Evolutionary conservation across 2,888 invertebrate genomes (phyloP), one percentile per base, ranked within the genome.

Genomic region (Xanthia togata): DNA sequence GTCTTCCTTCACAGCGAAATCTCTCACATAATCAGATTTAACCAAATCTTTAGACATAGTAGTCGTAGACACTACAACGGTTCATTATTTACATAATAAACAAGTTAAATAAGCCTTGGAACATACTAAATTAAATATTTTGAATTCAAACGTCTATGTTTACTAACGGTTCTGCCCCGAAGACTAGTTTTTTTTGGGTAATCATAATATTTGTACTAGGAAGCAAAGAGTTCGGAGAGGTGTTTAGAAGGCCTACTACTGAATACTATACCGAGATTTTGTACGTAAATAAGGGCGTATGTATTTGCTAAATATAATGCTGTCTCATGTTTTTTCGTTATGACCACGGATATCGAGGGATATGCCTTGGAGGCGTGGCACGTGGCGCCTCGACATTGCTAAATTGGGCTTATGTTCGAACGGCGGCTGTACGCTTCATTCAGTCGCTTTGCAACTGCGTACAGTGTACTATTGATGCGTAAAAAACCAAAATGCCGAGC

Each of bases 151-250:
- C 23, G 11, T 64, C 41, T 41, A 17, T 55, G 57, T 81, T 63
- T 59, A 17, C 67, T 53, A 69, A 74, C 69, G 83, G 83, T 78
- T 59, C 44, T 78, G 78, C 63, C 83, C 81, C 81, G 78, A 23
- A 64, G 26, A 68, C 78, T 72, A 68, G 67, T 78, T 78, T 72
- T 79, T 70, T 59, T 55, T 12, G 5, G 4, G 26, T 47, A n/a
- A 31, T 53, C 26, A 50, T 65, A 77, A 82, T 83, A 82, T 81
- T 73, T 73, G 53, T 69, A 68, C 60, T 67, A 77, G 26, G 60
- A 55, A n/a, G 20, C 17, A 20, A 55, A 35, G 41, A 76, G 23
- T 81, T 76, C 62, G 14, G 73, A 69, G 80, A 73, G 76, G 68
- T 64, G 9, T 57, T 20, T 26, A 35, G 70, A 35, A 55, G 63